Percentiles rank a stretch among this genome's conserved stretches.
These are phyloP conservation scores for Yasuhikotakia modesta DNA, from an alignment of 2,797 vertebrate genomes.

Conservation along the genomic window DNA sequence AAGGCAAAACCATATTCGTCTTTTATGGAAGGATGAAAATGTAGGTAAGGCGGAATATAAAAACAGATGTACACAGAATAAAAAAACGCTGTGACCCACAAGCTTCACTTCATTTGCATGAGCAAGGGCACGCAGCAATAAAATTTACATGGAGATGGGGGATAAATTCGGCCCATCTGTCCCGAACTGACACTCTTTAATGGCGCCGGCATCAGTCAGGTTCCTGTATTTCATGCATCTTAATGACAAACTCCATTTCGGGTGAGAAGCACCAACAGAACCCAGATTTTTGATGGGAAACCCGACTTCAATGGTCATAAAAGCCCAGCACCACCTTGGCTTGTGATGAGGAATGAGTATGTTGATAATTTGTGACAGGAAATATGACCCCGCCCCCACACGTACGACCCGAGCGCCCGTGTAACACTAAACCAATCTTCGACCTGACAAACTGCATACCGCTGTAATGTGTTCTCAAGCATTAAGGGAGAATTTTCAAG, in stretches of 20 bases:
- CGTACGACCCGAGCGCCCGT: neutral
- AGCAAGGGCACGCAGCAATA: constrained; percentile 79
- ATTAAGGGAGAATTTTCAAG: constrained; percentile 10
- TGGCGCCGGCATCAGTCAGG: constrained; percentile 57
- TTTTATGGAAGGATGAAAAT: constrained; percentile 24
- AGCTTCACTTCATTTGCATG: constrained; percentile 83
- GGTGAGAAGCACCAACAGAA: constrained; percentile 58
- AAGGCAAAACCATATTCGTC: neutral
- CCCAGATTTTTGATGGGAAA: constrained; percentile 33
- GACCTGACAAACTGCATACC: constrained; percentile 65
- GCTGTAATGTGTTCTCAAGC: constrained; percentile 61
- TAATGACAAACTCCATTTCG: constrained; percentile 56
- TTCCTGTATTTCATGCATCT: neutral
- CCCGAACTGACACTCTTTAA: constrained; percentile 79
- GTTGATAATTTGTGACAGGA: constrained; percentile 45
- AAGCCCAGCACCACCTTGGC: neutral
- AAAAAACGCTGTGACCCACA: constrained; percentile 70
- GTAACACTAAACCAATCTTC: constrained; percentile 67
- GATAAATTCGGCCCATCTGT: constrained; percentile 91
- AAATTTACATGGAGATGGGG: constrained; percentile 88
- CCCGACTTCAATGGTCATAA: neutral
- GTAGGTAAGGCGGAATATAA: constrained; percentile 56
- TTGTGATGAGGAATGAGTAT: constrained; percentile 22
- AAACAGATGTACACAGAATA: constrained; percentile 67
- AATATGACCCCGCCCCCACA: constrained; percentile 22